Evolutionary conservation across 2,888 invertebrate genomes (phyloP).

Genomic region (Chrysina gloriosa): DNA sequence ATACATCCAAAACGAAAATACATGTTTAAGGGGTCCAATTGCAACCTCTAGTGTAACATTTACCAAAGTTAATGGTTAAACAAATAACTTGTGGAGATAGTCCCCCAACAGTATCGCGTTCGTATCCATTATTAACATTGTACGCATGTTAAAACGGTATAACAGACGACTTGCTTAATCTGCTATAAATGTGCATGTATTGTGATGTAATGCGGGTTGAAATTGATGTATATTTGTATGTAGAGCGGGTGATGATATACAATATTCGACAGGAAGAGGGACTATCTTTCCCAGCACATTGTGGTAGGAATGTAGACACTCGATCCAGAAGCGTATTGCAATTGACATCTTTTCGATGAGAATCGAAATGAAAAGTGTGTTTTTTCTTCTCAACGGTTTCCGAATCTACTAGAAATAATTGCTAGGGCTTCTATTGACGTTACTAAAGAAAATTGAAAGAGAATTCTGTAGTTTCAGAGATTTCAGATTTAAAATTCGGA

Average conservation of each 20-base stretch:
- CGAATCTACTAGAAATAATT: conserved; percentile 31
- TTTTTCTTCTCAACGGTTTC: conserved; percentile 24
- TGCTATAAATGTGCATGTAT: conserved; percentile 10
- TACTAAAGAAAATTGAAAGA: too few relatives aligned
- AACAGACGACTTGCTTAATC: conserved; percentile 3
- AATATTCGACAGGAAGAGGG: neutral
- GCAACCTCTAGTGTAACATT: conserved; percentile 55
- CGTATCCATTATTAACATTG: conserved; percentile 37
- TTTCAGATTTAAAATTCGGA: too few relatives aligned
- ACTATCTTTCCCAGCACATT: conserved; percentile 13
- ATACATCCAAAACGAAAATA: conserved; percentile 25
- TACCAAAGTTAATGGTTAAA: conserved; percentile 60
- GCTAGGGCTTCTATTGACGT: conserved; percentile 19
- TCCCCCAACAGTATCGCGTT: conserved; percentile 21
- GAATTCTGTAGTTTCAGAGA: too few relatives aligned
- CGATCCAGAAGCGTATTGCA: conserved; percentile 26
- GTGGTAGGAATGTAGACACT: conserved; percentile 20
- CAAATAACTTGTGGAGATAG: conserved; percentile 52
- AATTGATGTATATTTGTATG: conserved; percentile 6
- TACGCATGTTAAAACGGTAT: neutral
- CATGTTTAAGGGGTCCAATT: conserved; percentile 37
- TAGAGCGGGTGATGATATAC: neutral
- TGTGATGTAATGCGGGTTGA: conserved; percentile 18
- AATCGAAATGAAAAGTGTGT: conserved; percentile 24
- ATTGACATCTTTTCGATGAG: conserved; percentile 36